phyloP scores from a whole-genome alignment of 2,888 invertebrate species.

The Toxonevra muliebris region DNA sequence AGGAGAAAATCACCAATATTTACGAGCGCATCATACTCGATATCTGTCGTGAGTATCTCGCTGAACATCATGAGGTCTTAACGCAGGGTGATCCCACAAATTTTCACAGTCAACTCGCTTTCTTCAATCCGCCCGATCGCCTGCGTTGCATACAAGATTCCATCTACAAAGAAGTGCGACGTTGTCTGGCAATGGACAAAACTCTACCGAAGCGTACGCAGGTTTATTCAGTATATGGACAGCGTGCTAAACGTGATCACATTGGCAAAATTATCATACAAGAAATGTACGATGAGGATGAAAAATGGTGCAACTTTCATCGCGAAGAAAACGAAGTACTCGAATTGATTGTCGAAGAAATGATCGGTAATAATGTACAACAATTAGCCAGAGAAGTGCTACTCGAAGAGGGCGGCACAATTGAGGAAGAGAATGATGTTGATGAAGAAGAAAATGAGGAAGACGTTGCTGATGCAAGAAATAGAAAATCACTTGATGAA shows the following conservation, averaged over 20 bases:
- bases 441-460: conserved; percentile 14
- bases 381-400: conserved; percentile 56
- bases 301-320: conserved; percentile 78
- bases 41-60: conserved; percentile 71
- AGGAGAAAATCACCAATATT: conserved; percentile 63
- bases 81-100: conserved; percentile 53
- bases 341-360: conserved; percentile 69
- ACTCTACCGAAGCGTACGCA: conserved; percentile 56
- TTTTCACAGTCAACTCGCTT: conserved; percentile 60
- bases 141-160: conserved; percentile 66
- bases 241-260: conserved; percentile 73
- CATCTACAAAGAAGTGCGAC: conserved; percentile 67
- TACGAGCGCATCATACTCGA: conserved; percentile 72
- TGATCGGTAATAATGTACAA: conserved; percentile 68
- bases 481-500: too few species aligned
- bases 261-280: conserved; percentile 77
- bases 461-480: not conserved
- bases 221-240: conserved; percentile 64
- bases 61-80: conserved; percentile 60
- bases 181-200: conserved; percentile 69
- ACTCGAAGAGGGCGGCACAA: conserved; percentile 39
- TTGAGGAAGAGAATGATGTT: conserved; percentile 25
- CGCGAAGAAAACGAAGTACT: conserved; percentile 76
- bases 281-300: conserved; percentile 77
- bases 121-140: conserved; percentile 66